phyloP scores from a whole-genome alignment of 2,888 invertebrate species.

The Drosophila mercatorum region DNA sequence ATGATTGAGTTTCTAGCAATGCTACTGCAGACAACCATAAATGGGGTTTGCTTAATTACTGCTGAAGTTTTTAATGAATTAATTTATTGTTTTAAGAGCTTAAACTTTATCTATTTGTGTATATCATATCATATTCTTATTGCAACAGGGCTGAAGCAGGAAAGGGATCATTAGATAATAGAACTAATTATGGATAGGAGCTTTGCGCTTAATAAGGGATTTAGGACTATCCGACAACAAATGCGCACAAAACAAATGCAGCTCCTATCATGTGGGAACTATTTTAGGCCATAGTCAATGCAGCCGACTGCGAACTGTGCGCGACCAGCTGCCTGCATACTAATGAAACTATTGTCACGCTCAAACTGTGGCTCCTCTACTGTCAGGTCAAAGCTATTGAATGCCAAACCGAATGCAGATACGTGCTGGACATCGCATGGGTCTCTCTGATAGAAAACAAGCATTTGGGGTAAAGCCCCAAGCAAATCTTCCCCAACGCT shows the following conservation, averaged over 20 bases:
- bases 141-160: no score
- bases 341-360: conserved; percentile 17
- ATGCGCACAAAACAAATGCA: conserved; percentile 2
- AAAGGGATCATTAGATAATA: background rate
- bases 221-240: background rate
- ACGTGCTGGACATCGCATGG: conserved; percentile 54
- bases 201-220: no score
- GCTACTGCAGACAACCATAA: background rate
- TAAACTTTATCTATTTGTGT: background rate
- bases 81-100: no score
- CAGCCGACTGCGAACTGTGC: conserved; percentile 31
- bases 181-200: background rate
- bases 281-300: conserved; percentile 11
- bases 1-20: conserved; percentile 18
- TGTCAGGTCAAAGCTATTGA: conserved; percentile 42
- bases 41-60: background rate
- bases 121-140: background rate
- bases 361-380: conserved; percentile 25
- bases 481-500: conserved; percentile 2
- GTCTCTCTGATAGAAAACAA: background rate
- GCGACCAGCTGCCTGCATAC: conserved; percentile 7
- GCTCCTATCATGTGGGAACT: background rate
- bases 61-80: background rate
- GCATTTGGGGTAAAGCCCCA: conserved; percentile 18
- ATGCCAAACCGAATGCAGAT: conserved; percentile 31